Percentiles rank a stretch among this genome's conserved stretches.
phyloP scores from a whole-genome alignment of 2,888 invertebrate species.

The Stenoptilia bipunctidactyla region DNA sequence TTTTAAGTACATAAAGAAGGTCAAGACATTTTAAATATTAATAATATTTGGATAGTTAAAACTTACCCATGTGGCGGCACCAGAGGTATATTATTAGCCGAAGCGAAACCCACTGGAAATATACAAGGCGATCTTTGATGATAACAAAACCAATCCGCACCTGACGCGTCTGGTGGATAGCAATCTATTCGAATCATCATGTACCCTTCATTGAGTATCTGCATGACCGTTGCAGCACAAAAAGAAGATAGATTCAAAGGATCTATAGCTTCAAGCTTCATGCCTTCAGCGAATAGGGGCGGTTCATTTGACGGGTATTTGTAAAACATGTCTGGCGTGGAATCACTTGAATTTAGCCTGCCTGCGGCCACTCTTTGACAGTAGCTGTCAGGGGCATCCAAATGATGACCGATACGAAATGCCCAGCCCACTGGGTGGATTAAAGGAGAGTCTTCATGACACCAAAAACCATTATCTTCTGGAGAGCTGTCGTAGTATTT shows the following conservation, averaged over 20 bases:
- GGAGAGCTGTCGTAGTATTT: constrained; percentile 88
- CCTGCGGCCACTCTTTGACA: constrained; percentile 80
- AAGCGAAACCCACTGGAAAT: constrained; percentile 95
- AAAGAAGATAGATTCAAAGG: constrained; percentile 95
- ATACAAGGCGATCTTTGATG: constrained; percentile 95
- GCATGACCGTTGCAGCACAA: constrained; percentile 95
- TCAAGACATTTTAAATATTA: no score
- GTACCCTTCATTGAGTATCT: constrained; percentile 91
- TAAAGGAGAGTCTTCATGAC: constrained; percentile 93
- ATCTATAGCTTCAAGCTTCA: constrained; percentile 98
- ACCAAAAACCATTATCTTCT: constrained; percentile 94
- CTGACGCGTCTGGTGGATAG: constrained; percentile 85
- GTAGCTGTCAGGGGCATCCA: constrained; percentile 87
- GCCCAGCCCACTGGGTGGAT: constrained; percentile 99
- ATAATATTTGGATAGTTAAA: background rate
- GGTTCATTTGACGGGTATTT: constrained; percentile 68
- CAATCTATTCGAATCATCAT: constrained; percentile 97
- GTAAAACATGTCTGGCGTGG: constrained; percentile 84
- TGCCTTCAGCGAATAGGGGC: constrained; percentile 81
- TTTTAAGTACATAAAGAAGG: no score
- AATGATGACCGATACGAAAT: constrained; percentile 86
- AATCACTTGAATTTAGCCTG: constrained; percentile 80
- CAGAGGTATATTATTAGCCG: constrained; percentile 83
- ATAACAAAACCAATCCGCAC: constrained; percentile 97
- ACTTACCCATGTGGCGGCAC: constrained; percentile 83